These are phyloP conservation scores for Yponomeuta malinellus DNA, from an alignment of 2,888 invertebrate genomes.

Conservation along the genomic window DNA sequence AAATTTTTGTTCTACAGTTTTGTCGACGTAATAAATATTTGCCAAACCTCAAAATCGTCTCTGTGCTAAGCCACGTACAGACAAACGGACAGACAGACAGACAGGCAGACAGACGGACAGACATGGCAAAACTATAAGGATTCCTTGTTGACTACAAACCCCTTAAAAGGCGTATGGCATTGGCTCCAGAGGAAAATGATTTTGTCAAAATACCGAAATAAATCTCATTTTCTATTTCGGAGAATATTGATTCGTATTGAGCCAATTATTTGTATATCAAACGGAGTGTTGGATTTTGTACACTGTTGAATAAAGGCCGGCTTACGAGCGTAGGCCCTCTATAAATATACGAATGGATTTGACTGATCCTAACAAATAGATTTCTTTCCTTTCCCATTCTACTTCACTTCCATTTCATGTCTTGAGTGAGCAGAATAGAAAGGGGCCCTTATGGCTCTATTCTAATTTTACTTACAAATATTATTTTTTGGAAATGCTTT, in stretches of 20 bases:
- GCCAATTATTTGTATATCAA: neutral
- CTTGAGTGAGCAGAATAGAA: neutral
- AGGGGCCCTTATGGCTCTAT: neutral
- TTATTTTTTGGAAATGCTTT: no score
- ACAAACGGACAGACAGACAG: no score
- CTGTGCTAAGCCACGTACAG: no score
- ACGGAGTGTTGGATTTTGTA: neutral
- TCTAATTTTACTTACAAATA: no score
- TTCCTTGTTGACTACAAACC: no score
- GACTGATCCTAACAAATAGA: conserved; percentile 11
- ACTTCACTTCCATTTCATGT: neutral
- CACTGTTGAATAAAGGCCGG: neutral
- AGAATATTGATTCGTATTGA: neutral
- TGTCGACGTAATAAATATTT: no score
- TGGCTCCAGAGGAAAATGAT: neutral
- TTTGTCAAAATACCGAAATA: neutral
- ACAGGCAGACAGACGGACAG: no score
- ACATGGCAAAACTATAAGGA: no score
- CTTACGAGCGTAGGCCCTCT: neutral
- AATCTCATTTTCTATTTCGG: neutral
- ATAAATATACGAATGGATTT: neutral
- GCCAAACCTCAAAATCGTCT: no score
- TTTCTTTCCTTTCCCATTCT: neutral
- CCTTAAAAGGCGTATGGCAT: no score
- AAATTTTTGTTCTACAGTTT: no score